Evolutionary conservation across 1,140 invertebrate species (phyloP).

Genomic region (Sesamia nonagrioides): DNA sequence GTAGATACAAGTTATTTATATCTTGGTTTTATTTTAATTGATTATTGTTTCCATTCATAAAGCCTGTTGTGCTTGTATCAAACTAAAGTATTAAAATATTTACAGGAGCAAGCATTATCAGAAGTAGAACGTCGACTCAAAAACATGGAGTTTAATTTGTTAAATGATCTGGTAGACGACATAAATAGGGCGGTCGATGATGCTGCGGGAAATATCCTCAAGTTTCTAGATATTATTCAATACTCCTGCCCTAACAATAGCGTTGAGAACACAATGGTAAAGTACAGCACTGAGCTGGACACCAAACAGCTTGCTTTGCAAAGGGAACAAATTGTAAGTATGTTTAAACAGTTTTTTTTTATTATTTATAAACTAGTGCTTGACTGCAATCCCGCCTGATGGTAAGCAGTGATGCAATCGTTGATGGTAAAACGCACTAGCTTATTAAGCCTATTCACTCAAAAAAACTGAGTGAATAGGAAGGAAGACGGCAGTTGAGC

Average conservation of each 20-base stretch:
- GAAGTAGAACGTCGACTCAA: slow-evolving; percentile 61
- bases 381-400: too few species aligned
- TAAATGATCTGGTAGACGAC: slow-evolving; percentile 60
- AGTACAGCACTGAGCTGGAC: slow-evolving; percentile 70
- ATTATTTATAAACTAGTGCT: too few species aligned
- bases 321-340: slow-evolving; percentile 72
- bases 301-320: slow-evolving; percentile 67
- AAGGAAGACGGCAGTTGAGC: too few species aligned
- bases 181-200: slow-evolving; percentile 63
- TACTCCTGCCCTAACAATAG: slow-evolving; percentile 37
- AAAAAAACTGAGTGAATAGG: too few species aligned
- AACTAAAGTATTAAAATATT: neutral
- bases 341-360: too few species aligned
- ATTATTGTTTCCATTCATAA: too few species aligned
- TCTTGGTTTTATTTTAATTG: too few species aligned
- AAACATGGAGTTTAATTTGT: slow-evolving; percentile 57
- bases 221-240: slow-evolving; percentile 67
- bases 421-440: too few species aligned
- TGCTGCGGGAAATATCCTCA: slow-evolving; percentile 59
- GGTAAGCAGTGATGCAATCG: too few species aligned
- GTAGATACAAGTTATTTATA: too few species aligned
- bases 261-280: slow-evolving; percentile 42
- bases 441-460: too few species aligned
- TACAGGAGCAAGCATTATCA: slow-evolving; percentile 57
- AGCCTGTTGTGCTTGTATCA: too few species aligned